phyloP scores from a whole-genome alignment of 2,113 vertebrate species.

The Baryphthengus martii region DNA sequence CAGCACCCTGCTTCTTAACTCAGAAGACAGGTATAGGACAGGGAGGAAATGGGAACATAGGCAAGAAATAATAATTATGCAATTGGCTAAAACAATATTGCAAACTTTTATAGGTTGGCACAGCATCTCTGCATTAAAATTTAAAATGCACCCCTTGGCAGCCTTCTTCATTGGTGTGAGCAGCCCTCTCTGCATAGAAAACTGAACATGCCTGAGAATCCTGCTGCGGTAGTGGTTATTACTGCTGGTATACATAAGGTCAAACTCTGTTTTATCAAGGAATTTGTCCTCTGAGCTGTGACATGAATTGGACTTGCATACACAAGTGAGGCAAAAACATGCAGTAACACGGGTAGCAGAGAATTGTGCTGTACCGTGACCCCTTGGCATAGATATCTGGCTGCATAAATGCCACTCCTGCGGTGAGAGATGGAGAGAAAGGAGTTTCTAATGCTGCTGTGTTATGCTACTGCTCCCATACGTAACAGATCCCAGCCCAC shows the following conservation, averaged over 20 bases:
- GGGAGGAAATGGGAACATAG: background rate
- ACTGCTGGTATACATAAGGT: background rate
- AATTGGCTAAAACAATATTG: background rate
- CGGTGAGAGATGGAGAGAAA: background rate
- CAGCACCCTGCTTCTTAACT: background rate
- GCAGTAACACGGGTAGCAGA: conserved; percentile 13
- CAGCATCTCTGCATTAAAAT: background rate
- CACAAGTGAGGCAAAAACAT: conserved; percentile 27
- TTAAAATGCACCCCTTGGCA: background rate
- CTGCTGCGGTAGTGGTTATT: background rate
- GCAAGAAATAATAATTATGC: background rate
- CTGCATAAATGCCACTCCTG: background rate
- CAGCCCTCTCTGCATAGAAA: background rate
- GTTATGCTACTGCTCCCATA: background rate
- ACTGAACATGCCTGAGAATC: background rate
- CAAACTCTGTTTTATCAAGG: conserved; percentile 5
- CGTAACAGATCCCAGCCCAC: background rate
- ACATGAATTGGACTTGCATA: background rate
- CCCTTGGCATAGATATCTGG: background rate
- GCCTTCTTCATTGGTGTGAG: background rate
- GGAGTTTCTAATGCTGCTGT: background rate
- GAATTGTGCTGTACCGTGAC: background rate
- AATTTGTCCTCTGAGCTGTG: conserved; percentile 27
- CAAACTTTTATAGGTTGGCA: background rate
- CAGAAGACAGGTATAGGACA: background rate